Percentiles rank a stretch among this genome's conserved stretches.
These are phyloP conservation scores for Ariolimax columbianus DNA, from an alignment of 2,888 invertebrate genomes.

Conservation along the genomic window DNA sequence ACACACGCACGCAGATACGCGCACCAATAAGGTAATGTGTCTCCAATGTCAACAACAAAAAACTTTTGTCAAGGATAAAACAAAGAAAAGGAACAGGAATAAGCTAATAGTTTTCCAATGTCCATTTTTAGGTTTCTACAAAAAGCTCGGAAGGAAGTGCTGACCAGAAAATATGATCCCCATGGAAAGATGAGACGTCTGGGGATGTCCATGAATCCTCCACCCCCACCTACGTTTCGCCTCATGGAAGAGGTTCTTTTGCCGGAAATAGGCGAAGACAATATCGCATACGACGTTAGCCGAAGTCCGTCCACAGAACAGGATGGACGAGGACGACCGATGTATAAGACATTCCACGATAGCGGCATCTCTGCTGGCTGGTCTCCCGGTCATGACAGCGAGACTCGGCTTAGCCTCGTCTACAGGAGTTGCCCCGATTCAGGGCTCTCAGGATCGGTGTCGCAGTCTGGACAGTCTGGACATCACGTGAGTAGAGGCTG, in stretches of 20 bases:
- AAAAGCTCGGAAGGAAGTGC: slow-evolving; percentile 63
- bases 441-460: slow-evolving; percentile 59
- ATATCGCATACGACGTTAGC: slow-evolving; percentile 57
- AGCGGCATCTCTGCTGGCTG: slow-evolving; percentile 44
- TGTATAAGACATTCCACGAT: slow-evolving; percentile 49
- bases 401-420: slow-evolving; percentile 40
- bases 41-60: background rate
- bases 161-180: slow-evolving; percentile 69
- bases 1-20: too few relatives aligned
- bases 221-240: slow-evolving; percentile 61
- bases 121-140: slow-evolving; percentile 63
- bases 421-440: slow-evolving; percentile 66
- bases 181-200: slow-evolving; percentile 62
- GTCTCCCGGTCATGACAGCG: slow-evolving; percentile 30
- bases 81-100: background rate
- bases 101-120: background rate
- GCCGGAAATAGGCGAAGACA: slow-evolving; percentile 54
- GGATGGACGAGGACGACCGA: slow-evolving; percentile 36
- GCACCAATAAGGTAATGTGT: too few relatives aligned
- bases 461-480: background rate
- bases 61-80: background rate
- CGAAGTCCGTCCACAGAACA: slow-evolving; percentile 59
- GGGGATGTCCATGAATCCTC: slow-evolving; percentile 59
- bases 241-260: slow-evolving; percentile 47
- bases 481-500: background rate